A percentile compares a stretch with the other conserved stretches of the same genome.
Conservation (phyloP, 2,797 vertebrate genomes). For the Alcedo atthis region DNA sequence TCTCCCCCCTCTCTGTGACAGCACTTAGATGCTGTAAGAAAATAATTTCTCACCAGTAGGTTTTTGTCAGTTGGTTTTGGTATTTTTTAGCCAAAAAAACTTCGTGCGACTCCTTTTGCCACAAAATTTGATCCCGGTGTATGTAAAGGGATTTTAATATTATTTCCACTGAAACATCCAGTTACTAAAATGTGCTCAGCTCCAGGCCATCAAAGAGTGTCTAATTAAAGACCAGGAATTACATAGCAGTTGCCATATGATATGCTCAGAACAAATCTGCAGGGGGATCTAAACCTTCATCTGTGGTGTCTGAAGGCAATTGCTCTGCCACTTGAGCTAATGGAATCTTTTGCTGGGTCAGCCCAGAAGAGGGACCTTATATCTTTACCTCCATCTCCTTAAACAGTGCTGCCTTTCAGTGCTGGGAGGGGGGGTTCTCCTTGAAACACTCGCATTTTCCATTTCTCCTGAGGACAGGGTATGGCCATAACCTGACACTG, state of each 20-base stretch:
- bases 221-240: conserved; percentile 36
- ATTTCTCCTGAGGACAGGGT: conserved; percentile 64
- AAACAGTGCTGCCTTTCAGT: conserved; percentile 68
- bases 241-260: not conserved
- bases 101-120: not conserved
- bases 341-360: conserved; percentile 55
- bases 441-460: conserved; percentile 53
- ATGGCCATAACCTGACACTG: conserved; percentile 74
- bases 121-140: not conserved
- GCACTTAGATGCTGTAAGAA: not conserved
- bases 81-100: not conserved
- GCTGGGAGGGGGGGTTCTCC: conserved; percentile 69
- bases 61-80: no score
- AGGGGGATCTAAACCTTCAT: conserved; percentile 20
- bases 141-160: conserved; percentile 19
- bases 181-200: not conserved
- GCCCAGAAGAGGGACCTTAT: conserved; percentile 40
- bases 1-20: not conserved
- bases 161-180: conserved; percentile 2
- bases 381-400: conserved; percentile 47
- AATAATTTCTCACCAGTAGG: not conserved
- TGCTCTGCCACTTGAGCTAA: conserved; percentile 37
- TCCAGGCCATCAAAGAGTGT: not conserved
- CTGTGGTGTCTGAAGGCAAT: not conserved
- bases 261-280: conserved; percentile 12